Percentiles rank a stretch among this genome's conserved stretches.
phyloP scores from a whole-genome alignment of 2,113 vertebrate species.

The Otis tarda region DNA sequence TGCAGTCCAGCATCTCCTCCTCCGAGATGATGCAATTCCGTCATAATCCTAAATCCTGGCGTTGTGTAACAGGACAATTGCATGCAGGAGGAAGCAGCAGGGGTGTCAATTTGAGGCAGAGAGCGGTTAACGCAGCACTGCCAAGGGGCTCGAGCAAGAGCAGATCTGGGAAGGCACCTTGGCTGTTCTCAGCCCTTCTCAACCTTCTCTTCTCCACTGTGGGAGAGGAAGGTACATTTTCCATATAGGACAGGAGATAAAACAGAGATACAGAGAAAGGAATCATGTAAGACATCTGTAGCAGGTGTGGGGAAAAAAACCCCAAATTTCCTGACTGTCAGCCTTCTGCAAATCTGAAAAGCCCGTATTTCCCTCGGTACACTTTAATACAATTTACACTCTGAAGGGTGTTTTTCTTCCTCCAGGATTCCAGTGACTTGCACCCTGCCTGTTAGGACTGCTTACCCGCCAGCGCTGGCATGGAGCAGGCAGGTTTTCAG shows the following conservation, averaged over 20 bases:
- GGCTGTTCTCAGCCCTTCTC: background rate
- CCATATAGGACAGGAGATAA: background rate
- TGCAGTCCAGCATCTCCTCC: background rate
- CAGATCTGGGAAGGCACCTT: background rate
- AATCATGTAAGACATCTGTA: background rate
- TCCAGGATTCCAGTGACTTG: background rate
- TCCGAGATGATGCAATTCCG: background rate
- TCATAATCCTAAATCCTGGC: background rate
- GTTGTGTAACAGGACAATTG: background rate
- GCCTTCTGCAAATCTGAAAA: background rate
- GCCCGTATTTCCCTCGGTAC: background rate
- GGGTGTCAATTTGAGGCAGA: background rate
- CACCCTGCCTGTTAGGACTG: background rate
- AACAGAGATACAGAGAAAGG: background rate
- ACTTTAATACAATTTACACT: background rate
- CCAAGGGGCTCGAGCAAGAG: background rate
- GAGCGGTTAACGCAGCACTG: rapidly evolving
- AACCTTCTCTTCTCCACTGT: background rate
- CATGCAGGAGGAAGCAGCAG: background rate
- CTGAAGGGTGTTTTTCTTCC: background rate
- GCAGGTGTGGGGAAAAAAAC: background rate
- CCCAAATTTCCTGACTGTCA: background rate
- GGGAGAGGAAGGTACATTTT: background rate
- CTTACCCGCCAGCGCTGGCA: background rate
- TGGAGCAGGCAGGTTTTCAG: background rate